Conservation (phyloP, 2,888 invertebrate genomes). For the Monoplex corrugatus region DNA sequence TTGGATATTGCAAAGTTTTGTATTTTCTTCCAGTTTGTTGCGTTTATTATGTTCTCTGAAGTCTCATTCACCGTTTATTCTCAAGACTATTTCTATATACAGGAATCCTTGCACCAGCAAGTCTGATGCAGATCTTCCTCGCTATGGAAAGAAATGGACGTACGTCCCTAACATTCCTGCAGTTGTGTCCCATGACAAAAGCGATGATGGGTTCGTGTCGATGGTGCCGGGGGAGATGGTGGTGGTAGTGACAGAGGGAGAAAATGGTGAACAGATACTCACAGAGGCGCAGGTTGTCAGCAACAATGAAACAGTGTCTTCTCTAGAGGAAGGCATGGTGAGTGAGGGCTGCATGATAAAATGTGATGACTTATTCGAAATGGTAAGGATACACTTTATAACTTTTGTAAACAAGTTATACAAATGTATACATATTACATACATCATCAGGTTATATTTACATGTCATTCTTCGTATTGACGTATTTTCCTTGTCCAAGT, state of each 20-base stretch:
- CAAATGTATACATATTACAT: too few relatives aligned
- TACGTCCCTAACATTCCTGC: slow-evolving; percentile 63
- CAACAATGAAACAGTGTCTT: slow-evolving; percentile 42
- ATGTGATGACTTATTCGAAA: too few relatives aligned
- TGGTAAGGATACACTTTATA: too few relatives aligned
- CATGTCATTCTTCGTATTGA: too few relatives aligned
- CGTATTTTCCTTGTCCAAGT: too few relatives aligned
- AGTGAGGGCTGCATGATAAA: background rate
- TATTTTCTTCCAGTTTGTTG: too few relatives aligned
- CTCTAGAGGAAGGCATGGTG: background rate
- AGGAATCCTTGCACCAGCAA: slow-evolving; percentile 54
- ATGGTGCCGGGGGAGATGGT: slow-evolving; percentile 48
- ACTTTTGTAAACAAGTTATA: too few relatives aligned
- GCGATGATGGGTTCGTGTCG: background rate
- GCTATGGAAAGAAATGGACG: slow-evolving; percentile 76
- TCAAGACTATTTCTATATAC: too few relatives aligned
- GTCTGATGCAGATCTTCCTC: slow-evolving; percentile 75
- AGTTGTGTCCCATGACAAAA: slow-evolving; percentile 43
- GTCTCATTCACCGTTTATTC: too few relatives aligned
- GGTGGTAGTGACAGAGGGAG: slow-evolving; percentile 41
- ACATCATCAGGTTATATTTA: too few relatives aligned
- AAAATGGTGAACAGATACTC: slow-evolving; percentile 48
- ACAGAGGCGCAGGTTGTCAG: slow-evolving; percentile 49
- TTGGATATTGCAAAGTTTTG: too few relatives aligned
- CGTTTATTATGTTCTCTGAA: too few relatives aligned